phyloP scores from a whole-genome alignment of 2,888 invertebrate species.

The Pyrrhosoma nymphula region DNA sequence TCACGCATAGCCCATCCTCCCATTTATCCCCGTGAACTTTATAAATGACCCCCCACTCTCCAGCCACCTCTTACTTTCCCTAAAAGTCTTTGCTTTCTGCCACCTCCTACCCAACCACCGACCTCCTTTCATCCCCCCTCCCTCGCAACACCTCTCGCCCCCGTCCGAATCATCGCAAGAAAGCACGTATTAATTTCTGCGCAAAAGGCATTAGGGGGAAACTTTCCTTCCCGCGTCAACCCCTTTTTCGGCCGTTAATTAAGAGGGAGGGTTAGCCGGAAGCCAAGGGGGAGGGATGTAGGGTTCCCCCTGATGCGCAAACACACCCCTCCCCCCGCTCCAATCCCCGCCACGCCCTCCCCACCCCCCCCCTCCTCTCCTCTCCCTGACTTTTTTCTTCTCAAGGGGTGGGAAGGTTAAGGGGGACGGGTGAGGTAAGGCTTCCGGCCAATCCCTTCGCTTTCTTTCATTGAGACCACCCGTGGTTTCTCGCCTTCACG shows the following conservation, averaged over 20 bases:
- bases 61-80: not conserved
- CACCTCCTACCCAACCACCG: not conserved
- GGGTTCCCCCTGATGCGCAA: not conserved
- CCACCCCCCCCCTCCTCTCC: not conserved
- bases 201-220: conserved; percentile 21
- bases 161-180: conserved; percentile 38
- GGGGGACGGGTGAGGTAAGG: too few relatives aligned
- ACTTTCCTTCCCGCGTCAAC: not conserved
- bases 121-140: too few relatives aligned
- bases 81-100: not conserved
- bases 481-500: too few relatives aligned
- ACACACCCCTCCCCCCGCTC: not conserved
- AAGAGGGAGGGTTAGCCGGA: conserved; percentile 8
- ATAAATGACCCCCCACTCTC: not conserved
- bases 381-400: not conserved
- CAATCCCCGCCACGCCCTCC: not conserved
- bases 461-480: too few relatives aligned
- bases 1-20: too few relatives aligned
- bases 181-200: conserved; percentile 64
- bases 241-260: conserved; percentile 57
- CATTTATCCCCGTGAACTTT: too few relatives aligned
- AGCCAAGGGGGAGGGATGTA: not conserved
- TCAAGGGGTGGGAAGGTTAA: not conserved
- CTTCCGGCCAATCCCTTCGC: too few relatives aligned
- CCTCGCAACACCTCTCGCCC: not conserved